A percentile compares a stretch with the other conserved stretches of the same genome.
phyloP scores from a whole-genome alignment of 2,888 invertebrate species.

The Hypsopygia costalis region DNA sequence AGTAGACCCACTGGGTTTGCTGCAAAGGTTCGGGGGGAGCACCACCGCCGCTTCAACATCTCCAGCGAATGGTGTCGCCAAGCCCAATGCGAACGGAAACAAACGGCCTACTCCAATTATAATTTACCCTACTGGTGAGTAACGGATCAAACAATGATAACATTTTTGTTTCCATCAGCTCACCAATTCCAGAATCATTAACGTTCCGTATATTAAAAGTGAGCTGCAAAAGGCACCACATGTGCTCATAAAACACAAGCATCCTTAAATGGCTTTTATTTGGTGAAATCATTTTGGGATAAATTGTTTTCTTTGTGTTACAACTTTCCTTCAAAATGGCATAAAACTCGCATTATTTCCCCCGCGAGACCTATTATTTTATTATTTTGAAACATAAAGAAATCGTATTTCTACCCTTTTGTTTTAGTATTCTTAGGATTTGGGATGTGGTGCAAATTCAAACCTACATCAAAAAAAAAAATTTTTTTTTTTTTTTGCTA shows the following conservation, averaged over 20 bases:
- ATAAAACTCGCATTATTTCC: conserved; percentile 11
- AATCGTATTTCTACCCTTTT: too few relatives aligned
- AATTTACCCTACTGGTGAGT: conserved; percentile 85
- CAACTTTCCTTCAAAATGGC: conserved; percentile 13
- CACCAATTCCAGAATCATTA: background rate
- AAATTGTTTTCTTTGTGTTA: conserved; percentile 15
- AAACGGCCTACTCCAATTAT: conserved; percentile 86
- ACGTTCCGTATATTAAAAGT: background rate
- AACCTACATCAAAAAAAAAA: too few relatives aligned
- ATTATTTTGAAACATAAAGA: conserved; percentile 2
- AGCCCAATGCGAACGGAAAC: conserved; percentile 69
- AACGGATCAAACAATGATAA: background rate
- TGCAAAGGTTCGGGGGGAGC: conserved; percentile 43
- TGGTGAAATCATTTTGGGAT: conserved; percentile 8
- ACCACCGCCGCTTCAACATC: conserved; percentile 35
- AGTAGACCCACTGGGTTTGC: conserved; percentile 37
- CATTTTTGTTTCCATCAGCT: background rate
- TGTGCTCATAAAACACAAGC: background rate
- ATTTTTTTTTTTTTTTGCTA: too few relatives aligned
- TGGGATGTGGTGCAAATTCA: too few relatives aligned
- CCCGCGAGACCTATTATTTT: conserved; percentile 5
- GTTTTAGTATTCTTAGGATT: too few relatives aligned
- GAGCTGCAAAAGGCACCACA: background rate
- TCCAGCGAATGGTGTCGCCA: conserved; percentile 43
- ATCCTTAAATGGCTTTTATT: conserved; percentile 6